Conservation (phyloP, 2,113 vertebrate species). For the Aythya baeri region DNA sequence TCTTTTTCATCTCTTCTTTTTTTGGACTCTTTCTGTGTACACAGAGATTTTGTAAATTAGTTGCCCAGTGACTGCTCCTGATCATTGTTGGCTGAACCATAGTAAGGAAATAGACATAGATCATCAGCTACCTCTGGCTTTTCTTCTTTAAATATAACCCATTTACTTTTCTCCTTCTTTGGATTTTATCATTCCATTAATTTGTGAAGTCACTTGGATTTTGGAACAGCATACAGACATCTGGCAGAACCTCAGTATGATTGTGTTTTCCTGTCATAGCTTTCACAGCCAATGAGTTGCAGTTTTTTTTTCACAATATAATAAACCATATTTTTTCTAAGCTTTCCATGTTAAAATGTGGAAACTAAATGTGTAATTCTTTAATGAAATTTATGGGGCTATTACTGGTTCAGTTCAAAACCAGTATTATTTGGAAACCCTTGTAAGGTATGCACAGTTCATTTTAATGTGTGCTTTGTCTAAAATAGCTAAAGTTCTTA, state of each 20-base stretch:
- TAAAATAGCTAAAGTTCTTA: neutral
- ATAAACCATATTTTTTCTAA: neutral
- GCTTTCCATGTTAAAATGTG: neutral
- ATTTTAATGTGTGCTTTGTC: neutral
- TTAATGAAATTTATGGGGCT: neutral
- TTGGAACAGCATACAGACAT: neutral
- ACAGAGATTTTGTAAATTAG: neutral
- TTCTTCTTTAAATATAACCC: conserved; percentile 3
- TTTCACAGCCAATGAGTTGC: neutral
- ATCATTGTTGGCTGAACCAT: neutral
- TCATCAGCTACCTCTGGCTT: neutral
- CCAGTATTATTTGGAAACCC: neutral
- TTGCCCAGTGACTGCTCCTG: neutral
- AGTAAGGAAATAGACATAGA: neutral
- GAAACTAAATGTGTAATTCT: neutral
- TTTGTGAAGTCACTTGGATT: conserved; percentile 12
- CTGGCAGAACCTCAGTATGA: conserved; percentile 8
- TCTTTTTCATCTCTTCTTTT: neutral
- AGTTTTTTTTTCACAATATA: neutral
- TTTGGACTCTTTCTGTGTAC: neutral
- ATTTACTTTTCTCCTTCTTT: conserved; percentile 19
- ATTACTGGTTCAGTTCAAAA: neutral
- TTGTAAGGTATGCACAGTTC: neutral
- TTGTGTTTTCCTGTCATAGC: neutral
- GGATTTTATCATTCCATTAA: conserved; percentile 15